Base-by-base conservation (phyloP, 2,888 invertebrate species). In the Eudemis profundana region DNA sequence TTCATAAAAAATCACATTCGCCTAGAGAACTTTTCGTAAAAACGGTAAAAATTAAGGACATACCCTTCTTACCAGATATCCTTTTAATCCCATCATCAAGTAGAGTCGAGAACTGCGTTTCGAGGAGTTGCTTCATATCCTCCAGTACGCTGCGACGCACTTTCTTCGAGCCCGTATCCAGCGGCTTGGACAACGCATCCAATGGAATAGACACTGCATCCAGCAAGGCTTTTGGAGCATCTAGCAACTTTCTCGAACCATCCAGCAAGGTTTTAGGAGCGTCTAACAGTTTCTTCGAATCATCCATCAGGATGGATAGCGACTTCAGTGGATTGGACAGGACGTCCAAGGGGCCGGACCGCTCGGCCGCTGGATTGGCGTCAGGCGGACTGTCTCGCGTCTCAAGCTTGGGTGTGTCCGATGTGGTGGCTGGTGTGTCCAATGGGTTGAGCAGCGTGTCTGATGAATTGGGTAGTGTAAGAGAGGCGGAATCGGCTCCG, bases 71-170 rank as follows among this genome's bases (percentile, higher is more conserved):
- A 47, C 47, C 47, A 27, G 47, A 33, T 3, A 7, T 36, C 3
- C 10, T 38, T 4, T 15, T 7, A 14, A 12, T 36, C 15, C 40
- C 29, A 29, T 29, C 21, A 2, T 29, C 42, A 5, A 17, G 2
- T 42, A 54, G 17, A 23, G 42, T 17, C 0, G 42, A 17, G 10
- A 56, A n/a, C 29, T 56, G 23, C 8, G n/a, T 27, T 5, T 44
- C 56, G n/a, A 56, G n/a, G 1, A 56, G 42, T 2, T 19, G 10
- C 10, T 56, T 56, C 29, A 56, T 27, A 12, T 42, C n/a, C 4
- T 56, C 56, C 8, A 56, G 3, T n/a, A 56, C 56, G 17, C 33
- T 33, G 10, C 33, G 33, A 8, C 33, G 33, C 0, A 33, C 27
- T 0, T 49, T 27, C 15, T 54, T 29, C 17, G 42, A 17, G 12